These are phyloP conservation scores for Falco concolor DNA, from an alignment of 2,797 vertebrate genomes.

Conservation along the genomic window DNA sequence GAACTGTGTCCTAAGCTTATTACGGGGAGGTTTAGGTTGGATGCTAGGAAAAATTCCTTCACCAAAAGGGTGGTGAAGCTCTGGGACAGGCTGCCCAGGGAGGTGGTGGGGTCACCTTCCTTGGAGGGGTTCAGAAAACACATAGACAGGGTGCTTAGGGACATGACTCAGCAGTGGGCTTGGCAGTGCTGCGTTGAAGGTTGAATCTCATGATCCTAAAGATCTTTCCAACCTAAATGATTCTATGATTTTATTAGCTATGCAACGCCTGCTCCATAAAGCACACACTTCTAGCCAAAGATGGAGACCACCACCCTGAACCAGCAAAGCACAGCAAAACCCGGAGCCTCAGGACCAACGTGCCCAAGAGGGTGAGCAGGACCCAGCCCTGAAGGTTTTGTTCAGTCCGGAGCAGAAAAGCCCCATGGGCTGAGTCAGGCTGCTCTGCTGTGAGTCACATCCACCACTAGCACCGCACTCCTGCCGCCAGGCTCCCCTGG, in stretches of 20 bases:
- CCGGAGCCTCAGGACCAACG: accelerated
- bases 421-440: neutral
- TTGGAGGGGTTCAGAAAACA: no score
- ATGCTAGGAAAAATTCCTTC: no score
- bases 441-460: neutral
- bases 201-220: no score
- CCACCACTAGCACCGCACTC: neutral
- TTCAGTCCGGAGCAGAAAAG: neutral
- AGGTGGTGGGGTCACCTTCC: no score
- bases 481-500: neutral
- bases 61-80: no score
- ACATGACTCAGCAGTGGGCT: no score
- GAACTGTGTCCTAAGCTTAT: neutral
- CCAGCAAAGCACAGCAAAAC: neutral
- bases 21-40: no score
- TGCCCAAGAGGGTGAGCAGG: neutral
- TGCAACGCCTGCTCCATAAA: neutral
- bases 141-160: no score
- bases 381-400: neutral
- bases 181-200: no score
- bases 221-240: no score
- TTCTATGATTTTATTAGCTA: neutral
- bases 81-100: no score
- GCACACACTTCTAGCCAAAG: neutral
- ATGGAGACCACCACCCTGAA: neutral